Evolutionary conservation across 2,797 vertebrate species (phyloP), one percentile per base, ranked within the genome.

Genomic region (Triplophysa bombifrons): DNA sequence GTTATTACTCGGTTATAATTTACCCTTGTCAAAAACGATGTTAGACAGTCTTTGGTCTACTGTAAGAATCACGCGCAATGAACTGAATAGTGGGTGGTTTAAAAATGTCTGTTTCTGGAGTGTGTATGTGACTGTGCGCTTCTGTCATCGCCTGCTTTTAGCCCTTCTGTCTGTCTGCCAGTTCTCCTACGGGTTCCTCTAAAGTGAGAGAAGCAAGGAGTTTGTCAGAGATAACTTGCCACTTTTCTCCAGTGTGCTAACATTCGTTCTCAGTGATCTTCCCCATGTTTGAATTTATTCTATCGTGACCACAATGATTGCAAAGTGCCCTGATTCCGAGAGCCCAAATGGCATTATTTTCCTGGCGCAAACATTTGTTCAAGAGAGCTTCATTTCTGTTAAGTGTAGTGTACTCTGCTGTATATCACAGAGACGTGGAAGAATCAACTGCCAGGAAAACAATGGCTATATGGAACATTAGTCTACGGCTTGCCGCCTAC

Each of bases 131-230:
- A 30, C 3, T 68, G 50, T 68, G 79, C 63, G 55, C 72, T 48
- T 16, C 3, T 76, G 81, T 41, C 41, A 80, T 53, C 76, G 83
- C 84, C 82, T 82, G 74, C 85, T 86, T 89, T 88, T 80, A 87
- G 89, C 87, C 89, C 71, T 48, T 48, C 72, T 79, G 79, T 84
- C 81, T 75, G 64, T 72, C 65, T 46, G 71, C 51, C 71, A 56
- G 20, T 67, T 61, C 74, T 78, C 71, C 27, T 30, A 65, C 38
- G 14, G 51, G 61, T 70, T 38, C 46, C 55, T 61, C 20, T 68
- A n/a, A 80, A 77, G 58, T 53, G 46, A 65, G 67, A 67, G 80
- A 38, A 50, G 69, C 51, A 14, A 14, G 56, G 46, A 22, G 22
- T 53, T 55, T 72, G 46, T 71, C 56, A 5, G 30, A 13, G 14